phyloP scores from a whole-genome alignment of 2,113 vertebrate genomes.

The Laterallus jamaicensis region DNA sequence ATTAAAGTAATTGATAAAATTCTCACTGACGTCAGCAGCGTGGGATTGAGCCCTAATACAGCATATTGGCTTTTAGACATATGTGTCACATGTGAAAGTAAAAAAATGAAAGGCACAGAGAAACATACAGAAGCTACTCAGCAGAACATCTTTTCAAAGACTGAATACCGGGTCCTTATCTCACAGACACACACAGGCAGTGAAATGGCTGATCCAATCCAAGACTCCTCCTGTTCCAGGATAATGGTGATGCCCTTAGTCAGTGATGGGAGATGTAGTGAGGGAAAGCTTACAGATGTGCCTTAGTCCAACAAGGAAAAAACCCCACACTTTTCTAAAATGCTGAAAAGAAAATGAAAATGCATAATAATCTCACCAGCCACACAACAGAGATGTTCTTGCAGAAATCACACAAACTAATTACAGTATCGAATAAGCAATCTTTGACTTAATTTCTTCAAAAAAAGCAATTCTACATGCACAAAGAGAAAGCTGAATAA shows the following conservation, averaged over 20 bases:
- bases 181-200: slow-evolving; percentile 36
- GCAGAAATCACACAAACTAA: background rate
- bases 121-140: background rate
- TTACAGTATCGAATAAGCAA: background rate
- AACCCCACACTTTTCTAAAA: background rate
- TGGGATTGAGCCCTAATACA: slow-evolving; percentile 9
- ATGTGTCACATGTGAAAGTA: background rate
- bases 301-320: background rate
- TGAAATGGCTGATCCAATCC: slow-evolving; percentile 23
- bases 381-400: background rate
- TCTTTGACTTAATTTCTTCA: background rate
- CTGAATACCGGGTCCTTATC: slow-evolving; percentile 34
- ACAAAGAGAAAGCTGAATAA: background rate
- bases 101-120: slow-evolving; percentile 9
- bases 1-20: slow-evolving; percentile 45
- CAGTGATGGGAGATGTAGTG: background rate
- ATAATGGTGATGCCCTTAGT: background rate
- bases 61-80: slow-evolving; percentile 5
- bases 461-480: background rate
- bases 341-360: background rate
- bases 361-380: background rate
- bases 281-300: background rate
- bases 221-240: background rate
- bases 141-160: slow-evolving; percentile 22
- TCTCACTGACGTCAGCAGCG: background rate